Conservation (phyloP, 1,140 invertebrate genomes). For the Scaptomyza pallida region DNA sequence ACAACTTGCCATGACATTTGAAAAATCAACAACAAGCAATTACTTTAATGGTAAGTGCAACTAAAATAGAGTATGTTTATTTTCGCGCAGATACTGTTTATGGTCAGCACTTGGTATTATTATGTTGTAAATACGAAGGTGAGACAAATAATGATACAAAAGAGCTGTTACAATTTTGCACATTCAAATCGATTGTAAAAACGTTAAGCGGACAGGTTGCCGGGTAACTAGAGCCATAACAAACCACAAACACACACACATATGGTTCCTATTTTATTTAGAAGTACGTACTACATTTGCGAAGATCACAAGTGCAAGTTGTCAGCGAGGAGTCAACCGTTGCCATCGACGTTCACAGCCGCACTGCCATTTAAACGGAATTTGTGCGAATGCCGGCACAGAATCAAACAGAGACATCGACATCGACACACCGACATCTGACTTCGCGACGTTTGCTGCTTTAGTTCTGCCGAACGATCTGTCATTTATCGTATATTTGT, state of each 20-base stretch:
- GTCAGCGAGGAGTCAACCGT: conserved; percentile 36
- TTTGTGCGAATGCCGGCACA: conserved; percentile 5
- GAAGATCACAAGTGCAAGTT: conserved; percentile 8
- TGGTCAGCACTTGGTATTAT: conserved; percentile 1
- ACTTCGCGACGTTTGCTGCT: neutral
- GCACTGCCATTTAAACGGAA: conserved; percentile 32
- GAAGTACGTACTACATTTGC: neutral
- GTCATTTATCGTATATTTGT: conserved; percentile 22
- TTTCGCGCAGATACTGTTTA: neutral
- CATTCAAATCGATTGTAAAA: conserved; percentile 42
- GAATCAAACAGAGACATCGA: neutral
- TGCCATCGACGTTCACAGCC: conserved; percentile 45
- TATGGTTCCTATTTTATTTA: neutral
- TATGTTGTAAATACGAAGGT: neutral
- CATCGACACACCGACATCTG: neutral
- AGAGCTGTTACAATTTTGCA: conserved; percentile 1
- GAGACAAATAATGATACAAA: neutral
- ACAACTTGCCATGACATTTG: conserved; percentile 16
- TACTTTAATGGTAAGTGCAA: conserved; percentile 3
- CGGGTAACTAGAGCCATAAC: conserved; percentile 29
- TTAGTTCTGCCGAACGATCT: conserved; percentile 12
- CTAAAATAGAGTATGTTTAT: neutral
- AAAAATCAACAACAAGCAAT: conserved; percentile 15
- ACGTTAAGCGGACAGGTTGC: conserved; percentile 19
- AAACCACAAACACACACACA: conserved; percentile 7